Evolutionary conservation across 2,888 invertebrate genomes (phyloP).

Genomic region (Alcis repandata): DNA sequence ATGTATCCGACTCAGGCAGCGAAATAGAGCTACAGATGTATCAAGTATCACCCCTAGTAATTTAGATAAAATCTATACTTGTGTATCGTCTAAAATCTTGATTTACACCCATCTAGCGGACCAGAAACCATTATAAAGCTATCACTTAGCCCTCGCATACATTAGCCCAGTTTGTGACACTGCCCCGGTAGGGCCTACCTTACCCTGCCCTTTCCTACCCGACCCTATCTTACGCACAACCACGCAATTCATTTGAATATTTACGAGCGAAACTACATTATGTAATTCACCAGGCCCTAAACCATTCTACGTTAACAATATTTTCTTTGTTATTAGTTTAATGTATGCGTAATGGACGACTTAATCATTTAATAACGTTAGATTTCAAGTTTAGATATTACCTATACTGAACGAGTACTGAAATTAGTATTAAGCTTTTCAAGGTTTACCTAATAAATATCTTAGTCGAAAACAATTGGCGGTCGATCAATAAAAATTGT

Average conservation of each 20-base stretch:
- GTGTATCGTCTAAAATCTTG: slow-evolving; percentile 26
- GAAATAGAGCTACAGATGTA: neutral
- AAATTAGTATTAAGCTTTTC: neutral
- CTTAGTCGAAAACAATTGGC: too few species aligned
- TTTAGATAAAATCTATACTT: slow-evolving; percentile 6
- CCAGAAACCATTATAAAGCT: slow-evolving; percentile 42
- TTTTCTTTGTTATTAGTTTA: slow-evolving; percentile 31
- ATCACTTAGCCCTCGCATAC: slow-evolving; percentile 55
- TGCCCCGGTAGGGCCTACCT: slow-evolving; percentile 8
- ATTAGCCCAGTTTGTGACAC: slow-evolving; percentile 53
- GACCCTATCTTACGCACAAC: slow-evolving; percentile 47
- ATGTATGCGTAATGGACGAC: slow-evolving; percentile 33
- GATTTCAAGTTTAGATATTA: slow-evolving; percentile 25
- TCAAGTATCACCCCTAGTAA: neutral
- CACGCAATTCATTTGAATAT: slow-evolving; percentile 68
- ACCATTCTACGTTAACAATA: slow-evolving; percentile 48
- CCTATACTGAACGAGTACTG: neutral
- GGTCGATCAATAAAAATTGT: too few species aligned
- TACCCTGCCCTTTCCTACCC: slow-evolving; percentile 44
- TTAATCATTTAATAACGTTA: slow-evolving; percentile 32
- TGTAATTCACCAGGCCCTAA: slow-evolving; percentile 56
- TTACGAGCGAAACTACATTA: slow-evolving; percentile 61
- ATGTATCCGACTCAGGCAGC: neutral
- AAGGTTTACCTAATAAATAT: too few species aligned
- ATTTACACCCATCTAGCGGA: slow-evolving; percentile 29